A percentile compares a stretch with the other conserved stretches of the same genome.
Conservation (phyloP, 1,140 invertebrate species). For the Drosophila albomicans region DNA sequence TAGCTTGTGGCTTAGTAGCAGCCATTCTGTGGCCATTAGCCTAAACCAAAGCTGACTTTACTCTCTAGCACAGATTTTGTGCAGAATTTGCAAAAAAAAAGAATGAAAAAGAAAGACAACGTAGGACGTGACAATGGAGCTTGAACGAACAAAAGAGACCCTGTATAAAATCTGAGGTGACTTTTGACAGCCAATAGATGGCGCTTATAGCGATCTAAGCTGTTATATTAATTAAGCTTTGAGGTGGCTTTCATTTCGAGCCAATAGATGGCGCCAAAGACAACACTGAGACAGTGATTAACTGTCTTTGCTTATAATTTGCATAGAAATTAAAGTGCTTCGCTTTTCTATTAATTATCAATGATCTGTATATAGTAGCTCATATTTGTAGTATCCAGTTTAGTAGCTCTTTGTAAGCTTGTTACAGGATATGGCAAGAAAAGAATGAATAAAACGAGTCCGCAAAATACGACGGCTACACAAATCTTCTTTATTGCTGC, state of each 20-base stretch:
- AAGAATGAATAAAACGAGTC: slow-evolving; percentile 48
- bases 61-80: slow-evolving; percentile 68
- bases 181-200: background rate
- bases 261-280: no score
- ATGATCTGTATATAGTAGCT: no score
- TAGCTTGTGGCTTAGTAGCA: slow-evolving; percentile 65
- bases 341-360: no score
- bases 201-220: no score
- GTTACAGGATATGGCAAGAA: slow-evolving; percentile 9
- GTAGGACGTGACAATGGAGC: background rate
- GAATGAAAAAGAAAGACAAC: slow-evolving; percentile 19
- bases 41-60: slow-evolving; percentile 78
- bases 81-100: slow-evolving; percentile 65
- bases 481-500: slow-evolving; percentile 81
- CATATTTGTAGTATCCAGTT: no score
- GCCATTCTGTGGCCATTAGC: slow-evolving; percentile 80
- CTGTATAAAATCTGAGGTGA: background rate
- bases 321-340: no score
- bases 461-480: slow-evolving; percentile 76
- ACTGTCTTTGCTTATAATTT: no score
- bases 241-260: no score
- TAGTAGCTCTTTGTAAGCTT: background rate
- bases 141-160: background rate
- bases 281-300: no score
- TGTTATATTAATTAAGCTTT: no score